Evolutionary conservation across 2,888 invertebrate species (phyloP).

Genomic region (Cryptus armator): DNA sequence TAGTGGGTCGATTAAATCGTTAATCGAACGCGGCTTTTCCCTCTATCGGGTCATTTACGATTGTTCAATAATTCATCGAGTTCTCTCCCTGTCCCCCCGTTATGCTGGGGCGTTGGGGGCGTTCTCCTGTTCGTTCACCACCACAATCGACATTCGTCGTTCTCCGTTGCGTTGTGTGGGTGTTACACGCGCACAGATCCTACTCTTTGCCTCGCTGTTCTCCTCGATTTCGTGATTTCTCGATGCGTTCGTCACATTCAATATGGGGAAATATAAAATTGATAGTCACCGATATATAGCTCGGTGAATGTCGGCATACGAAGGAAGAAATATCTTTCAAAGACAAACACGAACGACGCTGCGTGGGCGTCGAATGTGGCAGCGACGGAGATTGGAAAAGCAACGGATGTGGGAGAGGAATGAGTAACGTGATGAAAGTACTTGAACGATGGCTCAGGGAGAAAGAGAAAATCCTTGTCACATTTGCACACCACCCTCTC

Average conservation of each 20-base stretch:
- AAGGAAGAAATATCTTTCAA: constrained; percentile 53
- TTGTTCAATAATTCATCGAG: constrained; percentile 71
- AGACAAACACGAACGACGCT: constrained; percentile 50
- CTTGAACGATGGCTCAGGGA: constrained; percentile 23
- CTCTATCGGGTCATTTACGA: constrained; percentile 70
- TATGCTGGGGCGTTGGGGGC: not conserved
- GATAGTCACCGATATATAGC: constrained; percentile 25
- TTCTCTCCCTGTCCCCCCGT: not conserved
- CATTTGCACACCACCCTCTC: not conserved
- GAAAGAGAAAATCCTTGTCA: constrained; percentile 16
- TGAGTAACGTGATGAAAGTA: constrained; percentile 24
- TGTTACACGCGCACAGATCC: not conserved
- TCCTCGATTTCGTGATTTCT: constrained; percentile 2
- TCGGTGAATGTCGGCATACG: not conserved
- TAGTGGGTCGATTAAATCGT: constrained; percentile 70
- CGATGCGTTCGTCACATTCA: constrained; percentile 29
- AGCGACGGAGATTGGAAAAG: constrained; percentile 8
- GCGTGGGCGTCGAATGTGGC: constrained; percentile 8
- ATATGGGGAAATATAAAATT: constrained; percentile 49
- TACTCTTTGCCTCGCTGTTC: constrained; percentile 22
- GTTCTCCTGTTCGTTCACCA: not conserved
- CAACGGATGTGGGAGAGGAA: not conserved
- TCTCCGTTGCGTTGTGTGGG: not conserved
- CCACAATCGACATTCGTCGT: constrained; percentile 10
- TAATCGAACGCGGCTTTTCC: constrained; percentile 68